Evolutionary conservation across 2,888 invertebrate genomes (phyloP).

Genomic region (Tachina grossa): DNA sequence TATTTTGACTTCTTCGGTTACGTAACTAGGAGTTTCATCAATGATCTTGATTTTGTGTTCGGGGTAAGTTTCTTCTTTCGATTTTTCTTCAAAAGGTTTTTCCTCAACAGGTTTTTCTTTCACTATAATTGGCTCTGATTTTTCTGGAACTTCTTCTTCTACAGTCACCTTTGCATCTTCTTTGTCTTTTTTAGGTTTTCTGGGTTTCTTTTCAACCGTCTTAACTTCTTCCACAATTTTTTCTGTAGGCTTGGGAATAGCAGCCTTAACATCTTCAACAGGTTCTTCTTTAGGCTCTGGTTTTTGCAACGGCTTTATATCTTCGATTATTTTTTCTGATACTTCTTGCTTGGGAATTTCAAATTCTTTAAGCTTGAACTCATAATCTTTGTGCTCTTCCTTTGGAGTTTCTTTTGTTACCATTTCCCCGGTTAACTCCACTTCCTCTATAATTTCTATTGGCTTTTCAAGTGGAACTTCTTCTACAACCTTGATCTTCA

Average conservation of each 20-base stretch:
- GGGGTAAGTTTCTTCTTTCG: conserved; percentile 72
- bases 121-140: conserved; percentile 74
- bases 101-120: conserved; percentile 74
- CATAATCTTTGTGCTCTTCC: conserved; percentile 75
- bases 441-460: conserved; percentile 74
- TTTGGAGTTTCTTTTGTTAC: conserved; percentile 64
- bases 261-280: conserved; percentile 72
- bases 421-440: conserved; percentile 74
- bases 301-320: conserved; percentile 70
- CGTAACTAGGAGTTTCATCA: conserved; percentile 75
- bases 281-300: conserved; percentile 76
- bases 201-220: conserved; percentile 75
- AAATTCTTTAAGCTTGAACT: conserved; percentile 76
- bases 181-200: conserved; percentile 75
- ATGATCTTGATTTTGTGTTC: conserved; percentile 75
- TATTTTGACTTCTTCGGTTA: conserved; percentile 73
- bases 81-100: conserved; percentile 71
- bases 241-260: conserved; percentile 74
- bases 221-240: conserved; percentile 73
- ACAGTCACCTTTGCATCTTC: conserved; percentile 77
- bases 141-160: conserved; percentile 76
- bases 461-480: conserved; percentile 70
- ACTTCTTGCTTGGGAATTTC: conserved; percentile 73
- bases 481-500: conserved; percentile 77
- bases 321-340: conserved; percentile 64